Evolutionary conservation across 2,113 vertebrate genomes (phyloP), one percentile per base, ranked within the genome.

Genomic region (Butorides virescens): DNA sequence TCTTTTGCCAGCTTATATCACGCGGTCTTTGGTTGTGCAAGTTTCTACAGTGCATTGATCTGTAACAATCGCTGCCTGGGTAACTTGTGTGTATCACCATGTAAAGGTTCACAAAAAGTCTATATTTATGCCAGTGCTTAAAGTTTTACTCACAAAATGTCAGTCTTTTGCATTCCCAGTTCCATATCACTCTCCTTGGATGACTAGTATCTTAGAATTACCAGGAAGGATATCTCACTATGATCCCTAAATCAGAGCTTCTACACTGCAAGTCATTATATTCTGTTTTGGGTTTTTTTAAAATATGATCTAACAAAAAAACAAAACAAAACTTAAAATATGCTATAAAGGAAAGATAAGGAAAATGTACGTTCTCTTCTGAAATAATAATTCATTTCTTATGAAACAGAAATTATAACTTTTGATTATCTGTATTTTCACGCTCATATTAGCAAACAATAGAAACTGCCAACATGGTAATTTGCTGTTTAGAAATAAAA

Each of bases 1-100:
- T 22, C 37, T 58, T 71, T 2, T 72, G 3, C 8, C 67, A 34
- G 9, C 7, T 61, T 71, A 49, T 20, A 37, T 9, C 3, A 1
- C 52, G 44, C 30, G 2, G 2, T 92, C 5, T 75, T 75, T 66
- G 21, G 39, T 23, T 42, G 29, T 44, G 23, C 10, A 61, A 67
- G 23, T 58, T 74, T 70, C 22, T 66, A 61, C 39, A 56, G 42
- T 49, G 23, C 8, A 2, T 49, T 5, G 16, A 39, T 58, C 26
- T 74, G 20, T 12, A 66, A 5, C 32, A 81, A 44, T 73, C 47
- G 58, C 32, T 27, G 26, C 22, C 26, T 58, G 3, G 2, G 46
- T 61, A 70, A 56, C 0, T 37, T 34, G 0, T 30, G 5, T 56
- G 27, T 50, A 61, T 9, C 5, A 36, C 10, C 25, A 36, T 25